A percentile compares a stretch with the other conserved stretches of the same genome.
Evolutionary conservation across 2,797 vertebrate species (phyloP).

Genomic region (Poecilia picta): DNA sequence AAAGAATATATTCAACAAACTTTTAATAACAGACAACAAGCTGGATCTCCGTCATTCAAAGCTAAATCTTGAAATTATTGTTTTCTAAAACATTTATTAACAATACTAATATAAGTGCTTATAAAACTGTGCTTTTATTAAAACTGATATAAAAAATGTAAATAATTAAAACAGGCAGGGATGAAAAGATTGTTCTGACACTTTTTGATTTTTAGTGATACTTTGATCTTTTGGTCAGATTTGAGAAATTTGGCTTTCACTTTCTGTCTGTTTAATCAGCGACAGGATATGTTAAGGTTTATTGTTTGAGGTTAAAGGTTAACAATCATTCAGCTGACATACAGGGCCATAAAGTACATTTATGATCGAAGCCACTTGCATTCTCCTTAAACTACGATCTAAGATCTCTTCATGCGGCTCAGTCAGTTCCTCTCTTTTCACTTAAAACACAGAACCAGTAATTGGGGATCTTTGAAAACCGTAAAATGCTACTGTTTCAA

Average conservation of each 20-base stretch:
- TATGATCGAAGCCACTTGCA: slow-evolving; percentile 49
- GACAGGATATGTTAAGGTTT: slow-evolving; percentile 31
- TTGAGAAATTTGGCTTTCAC: slow-evolving; percentile 7
- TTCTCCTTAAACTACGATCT: slow-evolving; percentile 50
- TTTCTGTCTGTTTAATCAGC: slow-evolving; percentile 29
- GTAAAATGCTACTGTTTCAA: background rate
- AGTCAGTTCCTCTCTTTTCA: background rate
- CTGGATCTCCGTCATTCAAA: background rate
- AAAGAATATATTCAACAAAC: background rate
- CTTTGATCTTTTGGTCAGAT: background rate
- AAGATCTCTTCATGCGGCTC: slow-evolving; percentile 4
- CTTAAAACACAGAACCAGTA: background rate
- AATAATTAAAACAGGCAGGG: background rate
- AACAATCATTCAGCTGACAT: slow-evolving; percentile 49
- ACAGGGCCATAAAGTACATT: slow-evolving; percentile 54
- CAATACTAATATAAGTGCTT: background rate
- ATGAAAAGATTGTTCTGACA: background rate
- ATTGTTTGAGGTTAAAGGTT: slow-evolving; percentile 62
- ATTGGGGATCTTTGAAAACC: background rate
- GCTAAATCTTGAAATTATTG: background rate
- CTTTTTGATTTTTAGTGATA: background rate
- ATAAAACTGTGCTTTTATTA: background rate
- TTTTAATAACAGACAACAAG: background rate
- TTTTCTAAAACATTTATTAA: background rate
- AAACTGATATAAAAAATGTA: background rate